phyloP scores from a whole-genome alignment of 1,140 invertebrate species.

The Euwallacea fornicatus region DNA sequence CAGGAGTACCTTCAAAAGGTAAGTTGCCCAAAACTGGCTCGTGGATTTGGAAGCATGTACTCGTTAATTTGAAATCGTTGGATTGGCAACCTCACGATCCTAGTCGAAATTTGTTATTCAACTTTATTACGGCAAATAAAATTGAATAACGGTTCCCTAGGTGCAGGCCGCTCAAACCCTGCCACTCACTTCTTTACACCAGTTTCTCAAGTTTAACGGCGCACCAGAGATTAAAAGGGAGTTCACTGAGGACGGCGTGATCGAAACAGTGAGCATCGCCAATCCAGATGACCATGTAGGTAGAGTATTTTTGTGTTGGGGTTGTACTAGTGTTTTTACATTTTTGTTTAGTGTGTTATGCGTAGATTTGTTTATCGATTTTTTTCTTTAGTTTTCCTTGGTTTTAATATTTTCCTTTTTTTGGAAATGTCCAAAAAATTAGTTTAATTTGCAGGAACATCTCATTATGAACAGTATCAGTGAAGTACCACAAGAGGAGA shows the following conservation, averaged over 20 bases:
- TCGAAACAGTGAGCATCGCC: constrained; percentile 44
- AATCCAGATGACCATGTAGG: constrained; percentile 36
- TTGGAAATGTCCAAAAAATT: constrained; percentile 25
- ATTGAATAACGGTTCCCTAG: constrained; percentile 7
- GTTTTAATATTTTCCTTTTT: constrained; percentile 26
- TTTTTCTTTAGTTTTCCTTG: constrained; percentile 19
- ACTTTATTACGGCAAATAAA: not conserved
- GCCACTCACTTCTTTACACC: constrained; percentile 57
- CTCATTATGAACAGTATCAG: constrained; percentile 38
- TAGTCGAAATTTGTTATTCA: not conserved
- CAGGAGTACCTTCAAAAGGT: constrained; percentile 54
- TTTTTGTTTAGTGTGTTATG: not conserved
- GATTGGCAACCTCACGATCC: not conserved
- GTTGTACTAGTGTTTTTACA: not conserved
- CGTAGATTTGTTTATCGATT: not conserved
- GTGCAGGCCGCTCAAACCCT: constrained; percentile 49
- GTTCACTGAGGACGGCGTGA: constrained; percentile 49
- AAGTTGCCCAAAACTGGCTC: not conserved
- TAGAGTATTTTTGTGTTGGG: constrained; percentile 27
- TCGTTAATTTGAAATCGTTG: not conserved
- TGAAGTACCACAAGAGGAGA: constrained; percentile 44
- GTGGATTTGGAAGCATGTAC: not conserved
- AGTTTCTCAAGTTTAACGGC: constrained; percentile 62
- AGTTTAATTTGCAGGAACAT: constrained; percentile 40
- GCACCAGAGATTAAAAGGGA: constrained; percentile 60